These are phyloP conservation scores for Leptinotarsa texana DNA, from an alignment of 1,140 invertebrate genomes.

Conservation along the genomic window DNA sequence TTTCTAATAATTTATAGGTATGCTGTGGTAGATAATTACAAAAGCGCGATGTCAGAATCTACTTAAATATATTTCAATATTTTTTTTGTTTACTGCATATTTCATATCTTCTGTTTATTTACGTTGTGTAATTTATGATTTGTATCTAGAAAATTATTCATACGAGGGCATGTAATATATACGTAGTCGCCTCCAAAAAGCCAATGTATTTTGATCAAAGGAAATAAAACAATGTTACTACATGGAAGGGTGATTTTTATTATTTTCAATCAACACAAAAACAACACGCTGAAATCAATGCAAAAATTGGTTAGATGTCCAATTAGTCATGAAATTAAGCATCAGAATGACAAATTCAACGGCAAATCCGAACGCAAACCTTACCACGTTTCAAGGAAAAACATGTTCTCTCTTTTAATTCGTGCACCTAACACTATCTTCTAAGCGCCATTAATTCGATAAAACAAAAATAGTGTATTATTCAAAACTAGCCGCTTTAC, in stretches of 20 bases:
- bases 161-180: neutral
- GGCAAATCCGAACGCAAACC: neutral
- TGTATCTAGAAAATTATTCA: neutral
- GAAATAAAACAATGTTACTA: constrained; percentile 1
- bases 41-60: too few species aligned
- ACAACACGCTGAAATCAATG: neutral
- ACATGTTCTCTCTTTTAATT: constrained; percentile 3
- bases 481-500: neutral
- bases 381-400: constrained; percentile 5
- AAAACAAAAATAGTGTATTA: neutral
- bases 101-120: too few species aligned
- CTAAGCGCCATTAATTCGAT: neutral
- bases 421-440: neutral
- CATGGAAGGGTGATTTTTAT: neutral
- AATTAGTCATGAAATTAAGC: neutral
- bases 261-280: constrained; percentile 6
- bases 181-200: neutral
- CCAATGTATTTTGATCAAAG: neutral
- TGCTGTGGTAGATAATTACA: too few species aligned
- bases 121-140: neutral
- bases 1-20: too few species aligned
- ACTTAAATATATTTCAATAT: too few species aligned
- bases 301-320: neutral
- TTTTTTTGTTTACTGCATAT: too few species aligned
- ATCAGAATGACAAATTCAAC: neutral